Evolutionary conservation across 2,797 vertebrate species (phyloP), one percentile per base, ranked within the genome.

Genomic region (Characodon lateralis): DNA sequence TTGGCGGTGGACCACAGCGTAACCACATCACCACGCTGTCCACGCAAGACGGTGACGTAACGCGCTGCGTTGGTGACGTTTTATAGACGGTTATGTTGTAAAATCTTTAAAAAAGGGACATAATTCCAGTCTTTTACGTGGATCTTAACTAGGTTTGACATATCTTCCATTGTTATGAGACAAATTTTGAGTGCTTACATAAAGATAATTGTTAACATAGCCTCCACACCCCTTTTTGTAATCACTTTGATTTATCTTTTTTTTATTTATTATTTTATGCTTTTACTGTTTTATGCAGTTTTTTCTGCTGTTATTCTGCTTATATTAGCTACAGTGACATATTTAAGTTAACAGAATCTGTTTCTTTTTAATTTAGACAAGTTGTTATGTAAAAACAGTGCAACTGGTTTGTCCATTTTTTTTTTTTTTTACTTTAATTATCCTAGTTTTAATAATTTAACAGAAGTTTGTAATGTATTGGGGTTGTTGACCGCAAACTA

Each of bases 1-100:
- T 95, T 95, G 93, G 94, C 94, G 95, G 88, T 63, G 90, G 89
- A 89, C 68, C 56, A 12, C 74, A 74, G 73, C 72, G 77, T 65
- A 46, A 73, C 39, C 4, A 2, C 78, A n/a, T 59, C 43, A 48
- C 56, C 86, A 88, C 89, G 81, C 85, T 87, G 78, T 71, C n/a
- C 8, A 89, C 84, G 87, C 73, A 74, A 51, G 13, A 0, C 0
- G 0, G 1, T 89, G 83, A 91, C 91, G 90, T 74, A 72, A 50
- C 0, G 75, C 50, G 71, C 61, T 48, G 71, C 28, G 78, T 72
- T 16, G 31, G 10, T n/a, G 14, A 43, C 39, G 39, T 68, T 63
- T 61, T 26, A 61, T 7, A 31, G 26, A 61, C 9, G 41, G 41
- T 6, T 43, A 18, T 61, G 6, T 31, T 7, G 43, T 43, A 6